Percentiles rank a stretch among this genome's conserved stretches.
phyloP scores from a whole-genome alignment of 2,113 vertebrate species.

The Notarius lentiginosus region DNA sequence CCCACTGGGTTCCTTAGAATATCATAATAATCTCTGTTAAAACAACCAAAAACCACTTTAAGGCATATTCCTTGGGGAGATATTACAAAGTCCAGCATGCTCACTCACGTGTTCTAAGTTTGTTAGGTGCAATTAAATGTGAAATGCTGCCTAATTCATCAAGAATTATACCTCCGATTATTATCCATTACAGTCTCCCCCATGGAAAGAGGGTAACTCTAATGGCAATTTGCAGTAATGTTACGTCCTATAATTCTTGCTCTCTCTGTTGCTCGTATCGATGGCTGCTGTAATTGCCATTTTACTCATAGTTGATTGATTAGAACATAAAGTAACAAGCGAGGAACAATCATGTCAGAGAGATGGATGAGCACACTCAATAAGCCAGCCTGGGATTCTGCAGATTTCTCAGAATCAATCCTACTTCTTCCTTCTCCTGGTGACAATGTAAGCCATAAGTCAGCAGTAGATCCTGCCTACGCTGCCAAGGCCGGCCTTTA shows the following conservation, averaged over 20 bases:
- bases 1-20: conserved; percentile 39
- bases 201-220: conserved; percentile 67
- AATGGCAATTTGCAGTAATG: conserved; percentile 81
- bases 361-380: conserved; percentile 70
- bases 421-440: conserved; percentile 55
- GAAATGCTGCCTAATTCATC: conserved; percentile 69
- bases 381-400: conserved; percentile 62
- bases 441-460: conserved; percentile 58
- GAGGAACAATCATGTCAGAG: conserved; percentile 80
- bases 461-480: conserved; percentile 40
- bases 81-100: conserved; percentile 41
- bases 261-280: conserved; percentile 74
- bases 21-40: conserved; percentile 40
- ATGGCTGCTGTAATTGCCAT: conserved; percentile 83
- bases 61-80: conserved; percentile 33
- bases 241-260: conserved; percentile 78
- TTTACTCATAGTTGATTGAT: conserved; percentile 85
- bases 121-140: conserved; percentile 68
- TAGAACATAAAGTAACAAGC: conserved; percentile 86
- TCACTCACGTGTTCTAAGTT: conserved; percentile 46
- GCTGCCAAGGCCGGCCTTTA: conserved; percentile 19
- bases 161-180: conserved; percentile 71
- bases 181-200: conserved; percentile 70
- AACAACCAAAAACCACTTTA: conserved; percentile 43
- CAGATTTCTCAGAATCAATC: conserved; percentile 71